Conservation (phyloP, 2,797 vertebrate genomes). For the Acrossocheilus fasciatus region DNA sequence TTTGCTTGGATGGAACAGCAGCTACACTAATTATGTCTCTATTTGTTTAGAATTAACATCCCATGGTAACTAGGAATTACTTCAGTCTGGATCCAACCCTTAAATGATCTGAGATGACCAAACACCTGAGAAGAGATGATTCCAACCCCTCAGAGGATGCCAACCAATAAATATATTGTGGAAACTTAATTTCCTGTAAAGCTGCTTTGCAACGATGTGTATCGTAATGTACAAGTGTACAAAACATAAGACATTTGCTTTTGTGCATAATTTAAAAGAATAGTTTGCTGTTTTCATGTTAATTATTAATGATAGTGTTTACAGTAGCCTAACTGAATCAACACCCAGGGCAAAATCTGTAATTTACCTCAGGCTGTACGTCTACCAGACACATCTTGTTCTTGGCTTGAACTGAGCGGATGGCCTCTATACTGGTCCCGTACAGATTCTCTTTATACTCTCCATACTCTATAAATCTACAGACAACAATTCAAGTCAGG, state of each 20-base stretch:
- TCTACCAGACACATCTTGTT: slow-evolving; percentile 96
- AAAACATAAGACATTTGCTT: too few relatives aligned
- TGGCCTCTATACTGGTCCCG: slow-evolving; percentile 93
- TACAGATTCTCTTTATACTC: slow-evolving; percentile 96
- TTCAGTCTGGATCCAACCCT: too few relatives aligned
- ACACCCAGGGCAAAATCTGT: background rate
- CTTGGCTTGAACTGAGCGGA: slow-evolving; percentile 90
- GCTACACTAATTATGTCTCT: too few relatives aligned
- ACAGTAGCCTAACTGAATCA: background rate
- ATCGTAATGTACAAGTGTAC: background rate
- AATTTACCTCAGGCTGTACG: slow-evolving; percentile 90
- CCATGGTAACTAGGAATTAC: too few relatives aligned
- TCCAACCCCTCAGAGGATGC: too few relatives aligned
- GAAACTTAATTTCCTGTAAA: too few relatives aligned
- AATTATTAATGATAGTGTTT: background rate
- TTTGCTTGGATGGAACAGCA: too few relatives aligned
- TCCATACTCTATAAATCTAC: slow-evolving; percentile 93
- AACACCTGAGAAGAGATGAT: too few relatives aligned
- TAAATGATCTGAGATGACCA: too few relatives aligned
- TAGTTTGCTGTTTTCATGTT: background rate
- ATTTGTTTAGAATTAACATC: too few relatives aligned
- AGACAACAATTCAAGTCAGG: slow-evolving; percentile 20
- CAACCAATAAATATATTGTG: too few relatives aligned
- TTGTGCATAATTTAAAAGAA: background rate
- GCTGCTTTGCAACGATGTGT: too few relatives aligned